These are phyloP conservation scores for Chondrosia reniformis DNA, from an alignment of 37 sponge, comb jelly and placozoan genomes.

Conservation along the genomic window DNA sequence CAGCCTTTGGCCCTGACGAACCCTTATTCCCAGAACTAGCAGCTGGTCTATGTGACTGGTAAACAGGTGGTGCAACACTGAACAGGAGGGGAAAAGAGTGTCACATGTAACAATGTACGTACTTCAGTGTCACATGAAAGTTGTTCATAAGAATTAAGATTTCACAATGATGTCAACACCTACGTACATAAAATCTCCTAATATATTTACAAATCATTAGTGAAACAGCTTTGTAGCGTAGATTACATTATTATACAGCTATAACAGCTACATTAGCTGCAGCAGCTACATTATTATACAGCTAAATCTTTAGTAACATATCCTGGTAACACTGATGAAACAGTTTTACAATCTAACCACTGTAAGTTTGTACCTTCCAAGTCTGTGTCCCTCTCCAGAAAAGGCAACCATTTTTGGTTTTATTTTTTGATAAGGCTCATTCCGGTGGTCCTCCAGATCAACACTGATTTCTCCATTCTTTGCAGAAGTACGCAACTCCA, in stretches of 20 bases:
- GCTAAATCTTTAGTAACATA: too few relatives aligned
- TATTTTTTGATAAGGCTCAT: slow-evolving; percentile 53
- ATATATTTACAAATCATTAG: too few relatives aligned
- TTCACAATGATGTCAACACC: too few relatives aligned
- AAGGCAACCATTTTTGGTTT: slow-evolving; percentile 77
- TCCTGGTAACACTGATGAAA: too few relatives aligned
- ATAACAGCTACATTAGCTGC: too few relatives aligned
- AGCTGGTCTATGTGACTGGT: neutral
- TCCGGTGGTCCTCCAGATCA: slow-evolving; percentile 79
- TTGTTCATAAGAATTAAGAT: too few relatives aligned
- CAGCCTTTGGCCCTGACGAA: neutral
- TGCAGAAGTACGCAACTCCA: slow-evolving; percentile 59
- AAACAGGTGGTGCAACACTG: slow-evolving; percentile 49
- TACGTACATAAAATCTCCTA: too few relatives aligned
- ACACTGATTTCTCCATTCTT: slow-evolving; percentile 73
- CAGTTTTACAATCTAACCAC: too few relatives aligned
- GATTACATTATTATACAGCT: too few relatives aligned
- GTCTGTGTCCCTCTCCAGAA: slow-evolving; percentile 79
- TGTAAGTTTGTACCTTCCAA: slow-evolving; percentile 66
- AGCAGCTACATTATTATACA: too few relatives aligned
- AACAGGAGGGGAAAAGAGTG: neutral
- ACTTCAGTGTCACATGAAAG: neutral
- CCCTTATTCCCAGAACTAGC: neutral
- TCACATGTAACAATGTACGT: too few relatives aligned
- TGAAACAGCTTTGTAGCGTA: too few relatives aligned